phyloP scores from a whole-genome alignment of 2,888 invertebrate species.

The Calameuta filiformis region DNA sequence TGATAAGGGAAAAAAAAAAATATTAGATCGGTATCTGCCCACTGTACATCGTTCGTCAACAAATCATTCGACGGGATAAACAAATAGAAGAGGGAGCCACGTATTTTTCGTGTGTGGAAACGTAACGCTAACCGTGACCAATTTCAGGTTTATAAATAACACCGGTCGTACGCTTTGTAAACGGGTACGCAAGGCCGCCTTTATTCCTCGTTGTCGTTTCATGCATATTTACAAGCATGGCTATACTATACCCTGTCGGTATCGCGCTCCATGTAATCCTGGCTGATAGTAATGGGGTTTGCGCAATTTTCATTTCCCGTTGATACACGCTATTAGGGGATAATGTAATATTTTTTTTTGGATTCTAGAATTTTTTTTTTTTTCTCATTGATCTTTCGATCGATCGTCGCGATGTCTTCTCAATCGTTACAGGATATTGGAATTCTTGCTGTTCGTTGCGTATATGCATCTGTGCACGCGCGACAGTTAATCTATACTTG shows the following conservation, averaged over 20 bases:
- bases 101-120: background rate
- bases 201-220: constrained; percentile 8
- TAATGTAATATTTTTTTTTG: background rate
- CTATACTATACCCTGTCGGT: background rate
- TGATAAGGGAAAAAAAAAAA: background rate
- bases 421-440: background rate
- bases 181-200: background rate
- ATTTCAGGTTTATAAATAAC: background rate
- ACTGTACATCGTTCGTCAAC: background rate
- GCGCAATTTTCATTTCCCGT: background rate
- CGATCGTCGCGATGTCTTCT: background rate
- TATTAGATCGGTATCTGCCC: background rate
- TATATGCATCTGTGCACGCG: background rate
- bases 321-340: background rate
- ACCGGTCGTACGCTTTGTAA: background rate
- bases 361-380: background rate
- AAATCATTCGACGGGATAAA: background rate
- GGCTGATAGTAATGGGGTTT: background rate
- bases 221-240: background rate
- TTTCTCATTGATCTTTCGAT: too few species aligned
- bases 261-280: background rate
- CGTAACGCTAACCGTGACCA: background rate
- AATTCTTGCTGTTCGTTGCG: background rate
- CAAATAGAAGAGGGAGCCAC: background rate
- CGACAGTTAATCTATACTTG: background rate